Evolutionary conservation across 1,140 invertebrate genomes (phyloP).

Genomic region (Polypedilum vanderplanki): DNA sequence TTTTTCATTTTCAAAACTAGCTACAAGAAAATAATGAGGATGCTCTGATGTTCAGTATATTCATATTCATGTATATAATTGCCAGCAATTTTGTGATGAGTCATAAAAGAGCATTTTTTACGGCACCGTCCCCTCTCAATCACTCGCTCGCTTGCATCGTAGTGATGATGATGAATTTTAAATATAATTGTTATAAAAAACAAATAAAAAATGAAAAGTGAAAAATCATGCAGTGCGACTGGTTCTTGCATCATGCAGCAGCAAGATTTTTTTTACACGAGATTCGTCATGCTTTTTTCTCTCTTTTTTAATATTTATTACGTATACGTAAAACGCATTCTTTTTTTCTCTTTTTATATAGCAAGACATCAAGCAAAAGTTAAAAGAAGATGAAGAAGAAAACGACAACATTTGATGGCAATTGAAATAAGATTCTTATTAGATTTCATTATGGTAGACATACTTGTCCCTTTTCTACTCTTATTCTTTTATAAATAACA

Average conservation of each 20-base stretch:
- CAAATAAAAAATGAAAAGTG: background rate
- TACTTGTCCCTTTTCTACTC: too few species aligned
- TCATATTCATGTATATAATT: background rate
- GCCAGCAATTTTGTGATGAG: background rate
- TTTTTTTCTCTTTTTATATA: too few species aligned
- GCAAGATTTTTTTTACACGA: too few species aligned
- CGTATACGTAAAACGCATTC: too few species aligned
- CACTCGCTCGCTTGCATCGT: background rate
- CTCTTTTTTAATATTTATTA: too few species aligned
- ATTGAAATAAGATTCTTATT: too few species aligned
- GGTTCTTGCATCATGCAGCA: background rate
- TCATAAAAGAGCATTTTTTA: background rate
- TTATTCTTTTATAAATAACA: too few species aligned
- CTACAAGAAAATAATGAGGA: background rate
- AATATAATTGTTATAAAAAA: conserved; percentile 2
- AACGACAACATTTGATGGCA: too few species aligned
- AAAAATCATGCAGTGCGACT: background rate
- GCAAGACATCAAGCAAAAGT: too few species aligned
- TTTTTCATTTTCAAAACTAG: background rate
- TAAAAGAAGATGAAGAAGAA: too few species aligned
- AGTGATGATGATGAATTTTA: background rate
- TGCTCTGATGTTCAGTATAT: background rate
- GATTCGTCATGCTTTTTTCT: too few species aligned
- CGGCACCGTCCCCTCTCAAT: background rate
- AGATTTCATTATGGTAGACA: too few species aligned